These are phyloP conservation scores for Lamellibrachia luymesi DNA, from an alignment of 1,140 invertebrate genomes.

Conservation along the genomic window DNA sequence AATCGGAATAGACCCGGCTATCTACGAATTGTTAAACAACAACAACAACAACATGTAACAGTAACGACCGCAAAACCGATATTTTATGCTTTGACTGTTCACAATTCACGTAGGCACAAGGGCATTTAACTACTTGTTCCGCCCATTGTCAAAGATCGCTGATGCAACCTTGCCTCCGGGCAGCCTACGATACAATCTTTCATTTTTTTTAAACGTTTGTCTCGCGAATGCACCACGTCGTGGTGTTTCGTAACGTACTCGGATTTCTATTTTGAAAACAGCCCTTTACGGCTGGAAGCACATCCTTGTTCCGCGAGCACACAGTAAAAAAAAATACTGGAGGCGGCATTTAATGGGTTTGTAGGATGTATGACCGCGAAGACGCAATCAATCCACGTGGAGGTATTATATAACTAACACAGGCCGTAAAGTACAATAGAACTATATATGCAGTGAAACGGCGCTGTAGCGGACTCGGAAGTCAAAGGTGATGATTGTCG, in stretches of 20 bases:
- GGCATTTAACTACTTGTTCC: not conserved
- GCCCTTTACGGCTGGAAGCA: not conserved
- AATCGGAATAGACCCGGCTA: too few species aligned
- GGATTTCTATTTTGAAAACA: not conserved
- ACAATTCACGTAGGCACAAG: not conserved
- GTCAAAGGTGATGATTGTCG: too few species aligned
- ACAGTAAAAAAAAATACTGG: too few species aligned
- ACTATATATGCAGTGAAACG: too few species aligned
- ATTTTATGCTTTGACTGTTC: not conserved
- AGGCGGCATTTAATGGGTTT: too few species aligned
- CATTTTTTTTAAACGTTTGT: not conserved
- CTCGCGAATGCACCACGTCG: not conserved
- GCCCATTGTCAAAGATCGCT: not conserved
- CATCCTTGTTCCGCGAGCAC: not conserved
- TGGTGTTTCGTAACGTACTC: not conserved
- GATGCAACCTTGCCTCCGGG: not conserved
- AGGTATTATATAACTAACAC: too few species aligned
- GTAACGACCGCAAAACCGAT: not conserved
- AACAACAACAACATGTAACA: not conserved
- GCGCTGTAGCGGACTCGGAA: too few species aligned
- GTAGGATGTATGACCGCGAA: too few species aligned
- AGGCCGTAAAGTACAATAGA: too few species aligned
- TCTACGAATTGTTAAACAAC: not conserved
- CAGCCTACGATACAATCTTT: not conserved
- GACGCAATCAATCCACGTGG: too few species aligned